Evolutionary conservation across 2,888 invertebrate genomes (phyloP), one percentile per base, ranked within the genome.

Genomic region (Lasius platythorax): DNA sequence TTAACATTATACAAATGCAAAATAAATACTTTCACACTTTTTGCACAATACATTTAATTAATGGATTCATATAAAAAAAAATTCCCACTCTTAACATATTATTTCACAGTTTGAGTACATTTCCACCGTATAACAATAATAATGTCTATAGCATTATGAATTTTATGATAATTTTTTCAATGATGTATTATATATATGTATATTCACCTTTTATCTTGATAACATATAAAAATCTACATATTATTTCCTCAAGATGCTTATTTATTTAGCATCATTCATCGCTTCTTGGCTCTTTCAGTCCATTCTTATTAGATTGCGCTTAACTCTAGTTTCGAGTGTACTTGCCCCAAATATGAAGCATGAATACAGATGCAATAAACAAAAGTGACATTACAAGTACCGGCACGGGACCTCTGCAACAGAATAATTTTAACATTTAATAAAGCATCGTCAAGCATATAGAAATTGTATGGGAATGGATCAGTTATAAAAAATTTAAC

Each of bases 291-390:
- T 61, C 33, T 75, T 28, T 40, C 53, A 30, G 12, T 37, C 23
- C 23, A n/a, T 40, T 50, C 58, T 61, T 11, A 58, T 66, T 11
- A 30, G 9, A 30, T 50, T 18, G 12, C 9, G 1, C 56, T 50
- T n/a, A 56, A 67, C 12, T 86, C 95, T 97, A 97, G 93, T 98
- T 97, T 94, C 98, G 97, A 88, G 98, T 98, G 95, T 98, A 98
- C 96, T 99, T 99, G 95, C 99, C 99, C 99, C 99, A 99, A 95
- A 99, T 99, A 96, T 99, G 99, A 90, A 99, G 97, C 98, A 99
- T 99, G 95, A 99, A 99, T 81, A 99, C 99, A 76, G 99, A 99
- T 37, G 99, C 99, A 94, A 99, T 99, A 96, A 99, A 99, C 78
- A 99, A 97, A 79, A 99, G 96, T 85, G 99, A 99, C 99, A 99